These are phyloP conservation scores for Asarcornis scutulata DNA, from an alignment of 2,113 vertebrate genomes.

Conservation along the genomic window DNA sequence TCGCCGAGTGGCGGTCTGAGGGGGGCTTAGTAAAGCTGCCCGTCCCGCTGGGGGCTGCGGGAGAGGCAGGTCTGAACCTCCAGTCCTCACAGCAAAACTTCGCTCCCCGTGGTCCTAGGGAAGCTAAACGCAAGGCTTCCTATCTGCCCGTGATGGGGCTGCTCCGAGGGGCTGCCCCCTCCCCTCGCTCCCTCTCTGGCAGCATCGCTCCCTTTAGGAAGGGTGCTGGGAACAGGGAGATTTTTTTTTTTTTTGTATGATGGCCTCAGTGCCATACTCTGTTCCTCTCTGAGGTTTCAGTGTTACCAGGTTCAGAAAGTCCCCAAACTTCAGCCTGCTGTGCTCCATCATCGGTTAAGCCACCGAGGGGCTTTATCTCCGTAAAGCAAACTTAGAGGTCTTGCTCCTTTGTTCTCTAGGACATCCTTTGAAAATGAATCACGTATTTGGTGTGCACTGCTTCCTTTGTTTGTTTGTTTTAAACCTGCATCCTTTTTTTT, in stretches of 20 bases:
- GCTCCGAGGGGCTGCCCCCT: background rate
- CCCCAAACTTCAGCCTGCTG: background rate
- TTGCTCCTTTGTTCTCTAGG: background rate
- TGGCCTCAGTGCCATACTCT: background rate
- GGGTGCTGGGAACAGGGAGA: background rate
- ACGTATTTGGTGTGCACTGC: rapidly evolving
- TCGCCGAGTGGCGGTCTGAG: background rate
- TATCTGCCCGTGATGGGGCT: background rate
- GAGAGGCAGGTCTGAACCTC: background rate
- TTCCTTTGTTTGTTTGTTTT: background rate
- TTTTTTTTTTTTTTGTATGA: background rate
- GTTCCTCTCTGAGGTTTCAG: background rate
- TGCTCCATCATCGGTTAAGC: background rate
- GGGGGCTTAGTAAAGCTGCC: background rate
- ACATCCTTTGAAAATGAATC: background rate
- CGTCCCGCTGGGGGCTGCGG: rapidly evolving
- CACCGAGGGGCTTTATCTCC: background rate
- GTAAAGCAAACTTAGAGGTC: background rate
- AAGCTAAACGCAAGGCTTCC: background rate
- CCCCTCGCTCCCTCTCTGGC: rapidly evolving
- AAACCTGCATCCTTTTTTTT: background rate
- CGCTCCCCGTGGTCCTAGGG: background rate
- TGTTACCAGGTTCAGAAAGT: background rate
- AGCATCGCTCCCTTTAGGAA: background rate
- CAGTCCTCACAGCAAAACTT: background rate